Conservation (phyloP, 2,797 vertebrate genomes). For the Antrozous pallidus region DNA sequence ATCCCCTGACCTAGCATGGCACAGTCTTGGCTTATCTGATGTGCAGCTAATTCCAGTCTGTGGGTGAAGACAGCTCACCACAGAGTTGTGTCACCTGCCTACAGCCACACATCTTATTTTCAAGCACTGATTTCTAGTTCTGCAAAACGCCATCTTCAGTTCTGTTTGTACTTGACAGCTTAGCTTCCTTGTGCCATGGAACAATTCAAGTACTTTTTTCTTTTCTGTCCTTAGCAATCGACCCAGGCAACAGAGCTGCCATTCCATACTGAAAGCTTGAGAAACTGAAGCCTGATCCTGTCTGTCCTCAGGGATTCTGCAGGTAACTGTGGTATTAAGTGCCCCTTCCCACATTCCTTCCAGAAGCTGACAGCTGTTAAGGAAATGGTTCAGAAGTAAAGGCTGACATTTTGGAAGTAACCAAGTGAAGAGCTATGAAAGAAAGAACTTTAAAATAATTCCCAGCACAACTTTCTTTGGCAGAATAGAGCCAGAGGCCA, state of each 20-base stretch:
- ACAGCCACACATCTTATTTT: neutral
- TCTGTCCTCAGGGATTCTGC: neutral
- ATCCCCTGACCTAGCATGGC: neutral
- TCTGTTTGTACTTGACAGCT: slow-evolving; percentile 31
- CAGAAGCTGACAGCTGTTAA: slow-evolving; percentile 55
- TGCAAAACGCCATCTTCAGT: neutral
- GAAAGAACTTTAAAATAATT: slow-evolving; percentile 28
- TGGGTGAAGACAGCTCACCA: neutral
- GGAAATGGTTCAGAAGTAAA: slow-evolving; percentile 37
- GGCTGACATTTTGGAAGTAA: slow-evolving; percentile 35
- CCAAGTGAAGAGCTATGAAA: slow-evolving; percentile 3
- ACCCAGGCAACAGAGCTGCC: slow-evolving; percentile 27
- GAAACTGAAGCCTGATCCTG: neutral
- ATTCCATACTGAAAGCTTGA: neutral
- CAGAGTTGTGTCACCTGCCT: neutral
- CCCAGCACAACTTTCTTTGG: neutral
- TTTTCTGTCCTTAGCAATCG: slow-evolving; percentile 51
- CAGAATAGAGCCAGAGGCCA: neutral
- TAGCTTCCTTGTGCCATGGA: neutral
- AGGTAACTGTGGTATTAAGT: neutral
- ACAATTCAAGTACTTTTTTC: neutral
- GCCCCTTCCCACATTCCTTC: neutral
- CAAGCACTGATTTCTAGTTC: neutral
- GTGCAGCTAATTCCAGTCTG: neutral
- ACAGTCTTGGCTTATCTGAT: rapidly evolving